Evolutionary conservation across 1,140 invertebrate species (phyloP), one percentile per base, ranked within the genome.

Genomic region (Trichonephila inaurata): DNA sequence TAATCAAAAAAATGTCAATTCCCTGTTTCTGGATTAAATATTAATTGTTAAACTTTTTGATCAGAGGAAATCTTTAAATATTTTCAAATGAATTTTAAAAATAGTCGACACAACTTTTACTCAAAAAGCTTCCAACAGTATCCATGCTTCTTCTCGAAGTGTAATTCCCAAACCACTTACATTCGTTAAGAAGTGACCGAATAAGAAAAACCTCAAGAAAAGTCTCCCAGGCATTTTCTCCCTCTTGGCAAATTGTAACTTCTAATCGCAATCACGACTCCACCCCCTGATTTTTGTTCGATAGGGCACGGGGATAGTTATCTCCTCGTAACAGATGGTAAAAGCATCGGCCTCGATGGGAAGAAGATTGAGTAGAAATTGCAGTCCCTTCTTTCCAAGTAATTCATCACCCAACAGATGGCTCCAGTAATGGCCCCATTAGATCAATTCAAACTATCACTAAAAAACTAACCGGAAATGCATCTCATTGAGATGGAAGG

Each of bases 291-390:
- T 89, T 86, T 62, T 44, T 64, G 87, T 89, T 89, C 87, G 87
- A 89, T 89, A 44, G 19, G 24, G 28, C 69, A 8, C 33, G 58
- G 40, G 69, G 69, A 33, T 58, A 89, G 87, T 89, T 89, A 89
- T 69, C 87, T 89, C 87, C 40, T 89, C 62, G 87, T 89, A 89
- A 69, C 87, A 89, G 87, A 89, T 64, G 87, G 87, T 89, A 69
- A 66, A 66, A 89, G 87, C 87, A 69, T 89, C 28, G 19, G 64
- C 62, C 87, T 66, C 87, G 40, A 89, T 69, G 33, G 87, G 51
- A 89, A 89, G 87, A 89, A 89, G 87, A 89, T 89, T 89, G 87
- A 89, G 87, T 89, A 69, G 87, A 89, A 89, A 89, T 89, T 69
- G 87, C 87, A 28, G 12, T 5, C 28, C 69, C 69, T 72, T 21